Evolutionary conservation across 30 jellyfish, hydroid and myxozoan species (phyloP), one percentile per base, ranked within the genome.

Genomic region (Pelagia noctiluca): DNA sequence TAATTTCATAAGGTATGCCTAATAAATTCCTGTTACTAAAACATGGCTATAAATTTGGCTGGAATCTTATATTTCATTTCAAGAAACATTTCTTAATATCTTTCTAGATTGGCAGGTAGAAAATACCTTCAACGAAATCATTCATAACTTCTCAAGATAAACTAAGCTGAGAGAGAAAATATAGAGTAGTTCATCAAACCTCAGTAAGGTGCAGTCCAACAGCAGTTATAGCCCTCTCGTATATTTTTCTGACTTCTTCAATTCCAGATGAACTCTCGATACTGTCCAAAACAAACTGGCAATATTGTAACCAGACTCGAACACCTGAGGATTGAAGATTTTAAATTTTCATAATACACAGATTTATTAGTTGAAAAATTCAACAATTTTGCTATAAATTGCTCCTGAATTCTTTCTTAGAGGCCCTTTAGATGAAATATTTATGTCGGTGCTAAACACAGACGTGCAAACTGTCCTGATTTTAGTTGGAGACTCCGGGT

Each of bases 181-280:
- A n/a, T n/a, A n/a, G n/a, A n/a, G n/a, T n/a, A n/a, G n/a, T n/a
- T n/a, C n/a, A n/a, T n/a, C n/a, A n/a, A n/a, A 92, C 98, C 90
- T 94, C 98, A 5, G 95, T 86, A 12, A 94, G 82, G 71, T 94
- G 97, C 54, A 94, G 60, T 0, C 99, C 99, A 71, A 83, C 97
- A 0, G 97, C 89, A 30, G 96, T 82, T 0, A 89, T 92, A 33
- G 99, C 97, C 47, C 91, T 64, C 54, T 94, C 99, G 80, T 73
- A 94, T 1, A 89, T 80, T 2, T 53, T 53, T 75, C 99, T 80
- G 18, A 96, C 97, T 1, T 37, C 75, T 13, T 85, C 97, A 30
- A 94, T 76, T 11, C 90, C 99, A 37, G 84, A 69, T 35, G 97
- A 88, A 21, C 95, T 48, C 19, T 89, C 93, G 36, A 94, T 94